Percentiles rank a stretch among this genome's conserved stretches.
phyloP scores from a whole-genome alignment of 2,797 vertebrate genomes.

The Dipus sagitta region DNA sequence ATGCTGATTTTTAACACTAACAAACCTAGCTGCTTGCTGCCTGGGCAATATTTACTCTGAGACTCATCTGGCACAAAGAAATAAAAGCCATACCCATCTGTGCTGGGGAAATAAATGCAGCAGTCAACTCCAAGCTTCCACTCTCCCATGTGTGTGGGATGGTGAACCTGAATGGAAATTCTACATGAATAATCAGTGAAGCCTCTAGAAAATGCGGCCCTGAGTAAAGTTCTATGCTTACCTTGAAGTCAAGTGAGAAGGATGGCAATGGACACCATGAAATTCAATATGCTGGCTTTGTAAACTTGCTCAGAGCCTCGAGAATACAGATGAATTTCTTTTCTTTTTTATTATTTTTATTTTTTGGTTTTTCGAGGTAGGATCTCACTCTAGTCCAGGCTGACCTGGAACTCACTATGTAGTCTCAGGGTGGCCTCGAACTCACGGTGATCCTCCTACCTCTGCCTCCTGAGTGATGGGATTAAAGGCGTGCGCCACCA shows the following conservation, averaged over 20 bases:
- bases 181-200: background rate
- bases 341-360: background rate
- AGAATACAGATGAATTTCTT: constrained; percentile 15
- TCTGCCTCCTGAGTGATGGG: too few species aligned
- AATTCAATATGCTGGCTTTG: background rate
- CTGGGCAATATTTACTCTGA: background rate
- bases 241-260: constrained; percentile 36
- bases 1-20: constrained; percentile 12
- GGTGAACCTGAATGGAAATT: constrained; percentile 5
- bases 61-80: background rate
- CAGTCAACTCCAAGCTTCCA: background rate
- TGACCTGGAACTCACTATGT: too few species aligned
- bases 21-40: constrained; percentile 1
- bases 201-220: constrained; percentile 46
- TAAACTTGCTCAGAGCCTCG: constrained; percentile 30
- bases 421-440: too few species aligned
- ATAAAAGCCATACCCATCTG: constrained; percentile 8
- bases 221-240: constrained; percentile 57
- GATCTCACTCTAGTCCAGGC: too few species aligned
- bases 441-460: too few species aligned
- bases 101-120: background rate
- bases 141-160: background rate
- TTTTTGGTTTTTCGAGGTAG: too few species aligned
- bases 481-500: too few species aligned
- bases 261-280: background rate